Percentiles rank a stretch among this genome's conserved stretches.
phyloP scores from a whole-genome alignment of 2,888 invertebrate species.

The Plagiodera versicolora region DNA sequence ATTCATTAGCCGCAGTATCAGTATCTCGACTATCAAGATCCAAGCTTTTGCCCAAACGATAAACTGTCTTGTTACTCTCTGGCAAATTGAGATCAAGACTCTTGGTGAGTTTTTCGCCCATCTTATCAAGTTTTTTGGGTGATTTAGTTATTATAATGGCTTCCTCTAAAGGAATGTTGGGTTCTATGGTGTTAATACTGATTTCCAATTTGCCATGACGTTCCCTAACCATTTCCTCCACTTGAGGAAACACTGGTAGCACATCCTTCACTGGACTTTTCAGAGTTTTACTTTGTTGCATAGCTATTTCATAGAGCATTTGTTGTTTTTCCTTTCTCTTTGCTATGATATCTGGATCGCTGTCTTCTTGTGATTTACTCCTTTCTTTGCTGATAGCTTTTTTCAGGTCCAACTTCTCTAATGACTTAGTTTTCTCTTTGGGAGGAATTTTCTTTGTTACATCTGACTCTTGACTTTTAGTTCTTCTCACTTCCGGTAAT shows the following conservation, averaged over 20 bases:
- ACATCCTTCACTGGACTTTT: conserved; percentile 75
- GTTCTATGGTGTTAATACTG: conserved; percentile 65
- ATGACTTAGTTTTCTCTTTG: conserved; percentile 68
- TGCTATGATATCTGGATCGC: conserved; percentile 66
- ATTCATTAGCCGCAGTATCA: conserved; percentile 42
- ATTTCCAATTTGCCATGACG: conserved; percentile 76
- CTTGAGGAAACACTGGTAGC: conserved; percentile 70
- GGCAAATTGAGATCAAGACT: conserved; percentile 68
- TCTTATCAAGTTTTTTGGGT: conserved; percentile 68
- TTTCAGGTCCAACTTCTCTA: conserved; percentile 67
- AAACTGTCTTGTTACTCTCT: conserved; percentile 46
- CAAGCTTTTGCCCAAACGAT: conserved; percentile 53
- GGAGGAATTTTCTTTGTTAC: conserved; percentile 55
- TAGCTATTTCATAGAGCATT: conserved; percentile 73
- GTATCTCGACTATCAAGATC: conserved; percentile 50
- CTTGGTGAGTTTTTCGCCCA: conserved; percentile 58
- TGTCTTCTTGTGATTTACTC: conserved; percentile 73
- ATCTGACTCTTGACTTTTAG: conserved; percentile 66
- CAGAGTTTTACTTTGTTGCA: conserved; percentile 73
- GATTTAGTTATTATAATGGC: conserved; percentile 76
- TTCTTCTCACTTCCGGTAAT: conserved; percentile 57
- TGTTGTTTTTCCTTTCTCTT: conserved; percentile 76
- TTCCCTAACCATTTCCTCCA: conserved; percentile 73
- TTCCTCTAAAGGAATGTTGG: conserved; percentile 60
- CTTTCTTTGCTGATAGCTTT: conserved; percentile 64